Evolutionary conservation across 2,113 vertebrate genomes (phyloP).

Genomic region (Cygnus buccinator): DNA sequence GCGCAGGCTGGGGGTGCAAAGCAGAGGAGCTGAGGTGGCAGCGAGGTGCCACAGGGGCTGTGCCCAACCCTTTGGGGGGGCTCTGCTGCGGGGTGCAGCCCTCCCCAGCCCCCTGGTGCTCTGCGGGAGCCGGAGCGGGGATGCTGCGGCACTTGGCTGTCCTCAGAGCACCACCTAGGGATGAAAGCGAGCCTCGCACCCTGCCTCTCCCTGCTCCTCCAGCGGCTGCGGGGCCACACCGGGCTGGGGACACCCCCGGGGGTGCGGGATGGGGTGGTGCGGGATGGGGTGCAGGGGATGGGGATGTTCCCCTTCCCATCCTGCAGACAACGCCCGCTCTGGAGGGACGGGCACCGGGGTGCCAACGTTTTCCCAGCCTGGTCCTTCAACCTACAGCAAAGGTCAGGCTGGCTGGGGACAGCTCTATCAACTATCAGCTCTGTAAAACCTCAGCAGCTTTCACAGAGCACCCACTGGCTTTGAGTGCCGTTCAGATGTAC

Average conservation of each 20-base stretch:
- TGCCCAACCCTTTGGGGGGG: not conserved
- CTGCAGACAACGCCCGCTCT: not conserved
- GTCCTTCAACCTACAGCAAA: not conserved
- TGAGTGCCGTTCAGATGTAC: not conserved
- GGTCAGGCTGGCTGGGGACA: not conserved
- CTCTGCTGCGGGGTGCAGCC: not conserved
- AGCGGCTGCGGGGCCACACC: not conserved
- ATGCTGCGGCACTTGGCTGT: not conserved
- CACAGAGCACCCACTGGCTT: not conserved
- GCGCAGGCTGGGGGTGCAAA: not conserved
- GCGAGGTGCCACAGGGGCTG: not conserved
- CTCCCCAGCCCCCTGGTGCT: not conserved
- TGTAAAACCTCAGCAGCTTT: not conserved
- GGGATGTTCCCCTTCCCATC: not conserved
- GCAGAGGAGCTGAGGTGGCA: not conserved
- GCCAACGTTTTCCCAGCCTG: fast-evolving
- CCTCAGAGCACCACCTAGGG: slow-evolving; percentile 69
- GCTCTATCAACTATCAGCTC: no score
- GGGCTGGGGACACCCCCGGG: no score
- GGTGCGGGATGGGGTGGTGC: no score
- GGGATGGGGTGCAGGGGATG: not conserved
- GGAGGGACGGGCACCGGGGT: not conserved
- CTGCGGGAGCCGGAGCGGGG: not conserved
- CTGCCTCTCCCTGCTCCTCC: not conserved
- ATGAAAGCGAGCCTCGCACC: slow-evolving; percentile 7